Percentiles rank a stretch among this genome's conserved stretches.
These are phyloP conservation scores for Halcyon senegalensis DNA, from an alignment of 2,113 vertebrate species.

Conservation along the genomic window DNA sequence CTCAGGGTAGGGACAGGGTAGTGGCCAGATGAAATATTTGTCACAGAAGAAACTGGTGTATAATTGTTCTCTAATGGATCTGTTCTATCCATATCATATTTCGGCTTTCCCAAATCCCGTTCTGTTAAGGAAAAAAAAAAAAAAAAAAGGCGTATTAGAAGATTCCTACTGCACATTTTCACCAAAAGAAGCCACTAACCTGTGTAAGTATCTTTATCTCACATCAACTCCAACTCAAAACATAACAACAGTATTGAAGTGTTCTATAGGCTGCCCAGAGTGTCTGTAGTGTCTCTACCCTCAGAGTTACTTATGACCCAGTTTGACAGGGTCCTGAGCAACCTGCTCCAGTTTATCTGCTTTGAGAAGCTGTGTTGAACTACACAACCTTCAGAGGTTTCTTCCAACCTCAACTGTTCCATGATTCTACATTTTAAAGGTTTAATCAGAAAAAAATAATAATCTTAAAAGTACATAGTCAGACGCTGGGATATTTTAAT, in stretches of 20 bases:
- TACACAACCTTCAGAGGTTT: not conserved
- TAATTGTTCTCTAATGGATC: conserved; percentile 86
- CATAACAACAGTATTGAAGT: not conserved
- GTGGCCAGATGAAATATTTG: conserved; percentile 85
- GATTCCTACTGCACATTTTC: not conserved
- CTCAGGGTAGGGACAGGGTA: conserved; percentile 93
- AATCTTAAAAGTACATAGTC: not conserved
- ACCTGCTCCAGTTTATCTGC: not conserved
- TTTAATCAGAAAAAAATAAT: not conserved
- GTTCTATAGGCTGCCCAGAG: not conserved
- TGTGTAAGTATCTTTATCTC: not conserved
- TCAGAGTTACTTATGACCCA: not conserved
- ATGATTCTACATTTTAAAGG: not conserved
- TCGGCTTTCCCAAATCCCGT: conserved; percentile 89
- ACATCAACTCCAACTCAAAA: not conserved
- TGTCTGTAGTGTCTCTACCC: not conserved
- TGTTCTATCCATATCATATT: conserved; percentile 88
- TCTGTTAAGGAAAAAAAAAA: conserved; percentile 77
- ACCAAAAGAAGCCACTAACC: not conserved
- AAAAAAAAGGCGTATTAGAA: not conserved
- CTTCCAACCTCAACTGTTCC: not conserved
- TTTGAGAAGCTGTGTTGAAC: not conserved
- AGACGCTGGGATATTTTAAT: not conserved
- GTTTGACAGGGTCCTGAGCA: not conserved
- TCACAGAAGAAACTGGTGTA: conserved; percentile 82